Percentiles rank a stretch among this genome's conserved stretches.
These are phyloP conservation scores for Ommatoiulus sabulosus DNA, from an alignment of 2,888 invertebrate genomes.

Conservation along the genomic window DNA sequence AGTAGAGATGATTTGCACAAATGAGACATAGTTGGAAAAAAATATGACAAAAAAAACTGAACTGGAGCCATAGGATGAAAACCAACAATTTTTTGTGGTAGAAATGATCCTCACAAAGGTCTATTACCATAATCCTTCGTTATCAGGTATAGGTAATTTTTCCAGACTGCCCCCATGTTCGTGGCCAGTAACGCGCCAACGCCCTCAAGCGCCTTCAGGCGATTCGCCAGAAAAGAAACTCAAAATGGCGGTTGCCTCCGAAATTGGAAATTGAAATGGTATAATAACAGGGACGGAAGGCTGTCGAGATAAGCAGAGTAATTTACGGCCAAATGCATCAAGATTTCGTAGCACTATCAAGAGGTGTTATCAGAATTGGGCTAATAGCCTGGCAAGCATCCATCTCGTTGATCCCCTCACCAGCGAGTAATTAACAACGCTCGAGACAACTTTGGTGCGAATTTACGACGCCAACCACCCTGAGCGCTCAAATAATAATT, in stretches of 20 bases:
- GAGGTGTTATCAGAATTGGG: slow-evolving; percentile 16
- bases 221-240: not conserved
- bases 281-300: slow-evolving; percentile 35
- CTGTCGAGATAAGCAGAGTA: not conserved
- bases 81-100: not conserved
- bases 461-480: slow-evolving; percentile 20
- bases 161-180: not conserved
- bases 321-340: not conserved
- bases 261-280: slow-evolving; percentile 19
- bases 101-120: not conserved
- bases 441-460: not conserved
- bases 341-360: not conserved
- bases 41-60: too few relatives aligned
- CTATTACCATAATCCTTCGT: slow-evolving; percentile 14
- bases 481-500: not conserved
- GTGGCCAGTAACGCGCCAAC: not conserved
- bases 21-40: too few relatives aligned
- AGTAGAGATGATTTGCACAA: too few relatives aligned
- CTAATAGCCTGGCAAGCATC: not conserved
- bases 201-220: not conserved
- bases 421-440: not conserved
- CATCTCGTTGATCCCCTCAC: not conserved
- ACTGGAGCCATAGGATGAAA: not conserved
- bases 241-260: not conserved
- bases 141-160: not conserved